Conservation (phyloP, 1,140 invertebrate genomes). For the Wiebesia pumilae region DNA sequence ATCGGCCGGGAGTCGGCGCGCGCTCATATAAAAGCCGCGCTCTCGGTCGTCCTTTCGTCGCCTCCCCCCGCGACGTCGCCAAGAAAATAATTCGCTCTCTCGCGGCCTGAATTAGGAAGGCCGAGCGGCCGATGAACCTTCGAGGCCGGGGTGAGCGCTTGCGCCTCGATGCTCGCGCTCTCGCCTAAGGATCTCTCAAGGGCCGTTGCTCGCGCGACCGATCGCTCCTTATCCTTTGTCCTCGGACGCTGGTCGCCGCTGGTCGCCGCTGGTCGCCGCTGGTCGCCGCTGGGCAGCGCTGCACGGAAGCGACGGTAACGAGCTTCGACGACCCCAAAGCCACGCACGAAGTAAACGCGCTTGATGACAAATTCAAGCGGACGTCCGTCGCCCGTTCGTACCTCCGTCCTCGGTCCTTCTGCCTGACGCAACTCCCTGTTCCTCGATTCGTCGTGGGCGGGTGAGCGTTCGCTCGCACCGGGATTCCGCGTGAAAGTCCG, state of each 20-base stretch:
- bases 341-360: no score
- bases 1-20: no score
- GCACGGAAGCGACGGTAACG: no score
- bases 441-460: not conserved
- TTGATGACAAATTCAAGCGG: no score
- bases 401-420: no score
- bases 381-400: not conserved
- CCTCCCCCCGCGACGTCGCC: constrained; percentile 4
- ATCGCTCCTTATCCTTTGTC: not conserved
- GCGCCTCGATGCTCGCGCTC: not conserved
- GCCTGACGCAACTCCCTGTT: constrained; percentile 34
- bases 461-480: constrained; percentile 7
- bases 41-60: constrained; percentile 34
- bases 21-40: no score
- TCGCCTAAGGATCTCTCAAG: constrained; percentile 46
- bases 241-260: not conserved
- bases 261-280: constrained; percentile 1
- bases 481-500: not conserved
- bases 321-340: no score
- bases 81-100: constrained; percentile 33
- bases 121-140: constrained; percentile 64
- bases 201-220: constrained; percentile 2
- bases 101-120: constrained; percentile 67
- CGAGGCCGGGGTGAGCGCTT: constrained; percentile 61
- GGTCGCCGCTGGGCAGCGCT: not conserved